Conservation (phyloP, 2,113 vertebrate species). For the Crotalus helleri region DNA sequence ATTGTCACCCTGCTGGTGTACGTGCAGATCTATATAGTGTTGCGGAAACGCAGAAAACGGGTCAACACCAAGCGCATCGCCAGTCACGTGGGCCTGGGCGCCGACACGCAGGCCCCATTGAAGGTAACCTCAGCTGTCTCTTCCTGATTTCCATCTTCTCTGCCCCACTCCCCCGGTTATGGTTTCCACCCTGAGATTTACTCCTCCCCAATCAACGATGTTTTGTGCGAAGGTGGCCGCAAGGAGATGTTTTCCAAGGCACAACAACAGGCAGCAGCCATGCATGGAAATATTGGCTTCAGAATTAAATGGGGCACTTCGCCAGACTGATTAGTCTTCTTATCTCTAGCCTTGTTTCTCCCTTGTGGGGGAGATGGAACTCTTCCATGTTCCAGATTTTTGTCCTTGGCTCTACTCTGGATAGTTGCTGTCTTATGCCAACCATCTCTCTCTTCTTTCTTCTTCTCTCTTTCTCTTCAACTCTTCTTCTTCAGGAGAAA, state of each 20-base stretch:
- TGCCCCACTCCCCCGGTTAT: accelerated
- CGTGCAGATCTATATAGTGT: conserved; percentile 81
- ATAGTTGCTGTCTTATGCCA: conserved; percentile 27
- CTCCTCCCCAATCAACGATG: neutral
- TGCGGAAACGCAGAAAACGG: conserved; percentile 74
- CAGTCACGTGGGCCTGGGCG: conserved; percentile 62
- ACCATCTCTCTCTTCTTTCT: conserved; percentile 34
- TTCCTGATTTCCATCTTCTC: too few species aligned
- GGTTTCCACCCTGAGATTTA: accelerated
- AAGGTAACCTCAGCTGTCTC: conserved; percentile 63
- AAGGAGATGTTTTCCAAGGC: neutral
- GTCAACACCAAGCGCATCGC: conserved; percentile 77
- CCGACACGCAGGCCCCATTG: conserved; percentile 62
- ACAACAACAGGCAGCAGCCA: neutral
- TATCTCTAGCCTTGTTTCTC: neutral
- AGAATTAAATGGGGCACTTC: neutral
- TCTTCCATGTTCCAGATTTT: neutral
- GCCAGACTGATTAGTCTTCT: neutral
- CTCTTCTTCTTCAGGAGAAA: conserved; percentile 80
- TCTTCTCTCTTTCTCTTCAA: neutral
- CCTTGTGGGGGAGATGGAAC: neutral
- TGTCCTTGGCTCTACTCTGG: conserved; percentile 24
- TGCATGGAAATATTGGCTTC: neutral
- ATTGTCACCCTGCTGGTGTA: conserved; percentile 82
- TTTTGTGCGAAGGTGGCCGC: accelerated